Conservation (phyloP, 1,140 invertebrate species). For the Drosophila nikananu region DNA sequence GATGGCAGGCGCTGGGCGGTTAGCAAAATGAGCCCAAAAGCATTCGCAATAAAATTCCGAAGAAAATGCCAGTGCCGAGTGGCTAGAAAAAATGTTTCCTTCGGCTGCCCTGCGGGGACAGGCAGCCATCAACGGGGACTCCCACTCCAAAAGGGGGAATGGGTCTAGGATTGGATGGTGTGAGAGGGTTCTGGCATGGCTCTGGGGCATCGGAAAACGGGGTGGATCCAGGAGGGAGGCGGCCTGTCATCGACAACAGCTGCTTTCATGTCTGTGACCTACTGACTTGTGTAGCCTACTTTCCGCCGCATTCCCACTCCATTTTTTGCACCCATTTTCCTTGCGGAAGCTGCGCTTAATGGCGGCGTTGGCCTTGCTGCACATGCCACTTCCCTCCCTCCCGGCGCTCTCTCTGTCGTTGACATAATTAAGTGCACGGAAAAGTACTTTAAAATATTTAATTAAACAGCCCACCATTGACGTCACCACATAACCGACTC, state of each 20-base stretch:
- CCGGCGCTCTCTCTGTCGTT: slow-evolving; percentile 33
- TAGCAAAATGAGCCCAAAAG: slow-evolving; percentile 39
- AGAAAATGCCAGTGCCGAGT: slow-evolving; percentile 31
- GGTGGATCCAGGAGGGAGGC: neutral
- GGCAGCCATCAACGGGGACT: slow-evolving; percentile 21
- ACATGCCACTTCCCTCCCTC: neutral
- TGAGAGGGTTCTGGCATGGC: slow-evolving; percentile 2
- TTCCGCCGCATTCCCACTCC: slow-evolving; percentile 51
- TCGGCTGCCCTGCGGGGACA: slow-evolving; percentile 34
- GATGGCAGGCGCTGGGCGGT: slow-evolving; percentile 19
- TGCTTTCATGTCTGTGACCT: slow-evolving; percentile 73
- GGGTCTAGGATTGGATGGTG: neutral
- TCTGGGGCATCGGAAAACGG: slow-evolving; percentile 12
- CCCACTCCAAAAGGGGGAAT: neutral
- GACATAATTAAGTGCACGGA: slow-evolving; percentile 79
- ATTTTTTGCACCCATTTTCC: slow-evolving; percentile 18
- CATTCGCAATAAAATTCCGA: slow-evolving; percentile 41
- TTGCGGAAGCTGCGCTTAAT: slow-evolving; percentile 60
- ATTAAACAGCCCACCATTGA: slow-evolving; percentile 65
- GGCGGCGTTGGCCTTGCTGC: slow-evolving; percentile 39
- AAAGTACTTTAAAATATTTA: slow-evolving; percentile 76
- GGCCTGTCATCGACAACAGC: slow-evolving; percentile 62
- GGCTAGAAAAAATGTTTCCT: slow-evolving; percentile 40
- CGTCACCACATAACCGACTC: slow-evolving; percentile 52
- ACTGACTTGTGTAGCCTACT: slow-evolving; percentile 76